These are phyloP conservation scores for Chirona hameri DNA, from an alignment of 2,888 invertebrate genomes.

Conservation along the genomic window DNA sequence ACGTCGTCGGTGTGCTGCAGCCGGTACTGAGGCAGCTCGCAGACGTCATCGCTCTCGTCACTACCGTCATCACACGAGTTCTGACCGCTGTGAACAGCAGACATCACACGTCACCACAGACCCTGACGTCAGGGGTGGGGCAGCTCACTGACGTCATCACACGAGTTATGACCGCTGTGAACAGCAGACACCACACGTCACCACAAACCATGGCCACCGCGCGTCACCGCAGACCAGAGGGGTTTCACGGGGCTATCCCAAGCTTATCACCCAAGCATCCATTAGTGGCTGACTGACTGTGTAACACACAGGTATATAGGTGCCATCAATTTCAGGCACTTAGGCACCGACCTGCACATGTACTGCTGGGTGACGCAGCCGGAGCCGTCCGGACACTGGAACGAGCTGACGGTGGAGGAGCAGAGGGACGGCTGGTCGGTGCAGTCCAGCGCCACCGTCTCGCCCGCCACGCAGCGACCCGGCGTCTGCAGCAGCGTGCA, in stretches of 20 bases:
- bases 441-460: slow-evolving; percentile 22
- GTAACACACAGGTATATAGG: too few relatives aligned
- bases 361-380: slow-evolving; percentile 25
- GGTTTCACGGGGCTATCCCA: too few relatives aligned
- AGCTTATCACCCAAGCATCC: too few relatives aligned
- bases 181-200: background rate
- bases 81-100: background rate
- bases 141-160: slow-evolving; percentile 27
- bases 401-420: slow-evolving; percentile 24
- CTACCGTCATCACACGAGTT: slow-evolving; percentile 29
- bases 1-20: background rate
- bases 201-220: too few relatives aligned
- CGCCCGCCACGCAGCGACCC: slow-evolving; percentile 12
- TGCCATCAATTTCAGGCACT: too few relatives aligned
- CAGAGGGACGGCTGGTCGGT: slow-evolving; percentile 24
- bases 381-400: slow-evolving; percentile 26
- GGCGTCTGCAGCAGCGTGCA: slow-evolving; percentile 13
- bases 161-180: slow-evolving; percentile 6
- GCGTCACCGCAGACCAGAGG: too few relatives aligned
- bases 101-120: background rate
- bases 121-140: background rate
- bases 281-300: too few relatives aligned
- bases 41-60: slow-evolving; percentile 26
- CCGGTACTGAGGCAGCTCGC: slow-evolving; percentile 8
- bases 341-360: slow-evolving; percentile 27